phyloP scores from a whole-genome alignment of 2,113 vertebrate genomes.

The Ciconia maguari region DNA sequence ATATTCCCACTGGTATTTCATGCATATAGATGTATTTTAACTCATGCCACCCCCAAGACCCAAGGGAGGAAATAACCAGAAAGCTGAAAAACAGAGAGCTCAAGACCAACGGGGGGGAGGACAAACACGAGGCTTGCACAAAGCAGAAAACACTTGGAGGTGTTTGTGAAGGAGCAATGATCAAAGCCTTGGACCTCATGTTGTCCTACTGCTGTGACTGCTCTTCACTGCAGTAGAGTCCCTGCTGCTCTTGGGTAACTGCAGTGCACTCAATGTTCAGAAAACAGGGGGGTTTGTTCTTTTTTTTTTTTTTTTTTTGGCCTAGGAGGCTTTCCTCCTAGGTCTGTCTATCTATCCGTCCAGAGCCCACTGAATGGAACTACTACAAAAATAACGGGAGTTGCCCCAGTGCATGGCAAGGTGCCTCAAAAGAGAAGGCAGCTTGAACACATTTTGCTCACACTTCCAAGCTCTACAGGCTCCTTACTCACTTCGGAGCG shows the following conservation, averaged over 20 bases:
- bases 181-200: background rate
- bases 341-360: background rate
- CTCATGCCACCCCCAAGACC: background rate
- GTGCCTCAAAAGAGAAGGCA: background rate
- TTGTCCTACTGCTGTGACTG: background rate
- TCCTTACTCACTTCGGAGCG: background rate
- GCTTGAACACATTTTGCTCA: background rate
- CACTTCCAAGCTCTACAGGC: background rate
- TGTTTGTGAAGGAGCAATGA: background rate
- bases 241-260: background rate
- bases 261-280: rapidly evolving
- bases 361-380: background rate
- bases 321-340: background rate
- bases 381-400: background rate
- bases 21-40: background rate
- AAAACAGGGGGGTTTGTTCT: background rate
- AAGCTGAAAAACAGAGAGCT: background rate
- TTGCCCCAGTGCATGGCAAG: background rate
- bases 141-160: background rate
- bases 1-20: background rate
- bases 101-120: background rate
- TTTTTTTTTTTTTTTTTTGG: background rate
- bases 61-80: background rate
- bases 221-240: background rate
- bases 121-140: background rate